phyloP scores from a whole-genome alignment of 2,113 vertebrate species.

The Notothenia coriiceps region DNA sequence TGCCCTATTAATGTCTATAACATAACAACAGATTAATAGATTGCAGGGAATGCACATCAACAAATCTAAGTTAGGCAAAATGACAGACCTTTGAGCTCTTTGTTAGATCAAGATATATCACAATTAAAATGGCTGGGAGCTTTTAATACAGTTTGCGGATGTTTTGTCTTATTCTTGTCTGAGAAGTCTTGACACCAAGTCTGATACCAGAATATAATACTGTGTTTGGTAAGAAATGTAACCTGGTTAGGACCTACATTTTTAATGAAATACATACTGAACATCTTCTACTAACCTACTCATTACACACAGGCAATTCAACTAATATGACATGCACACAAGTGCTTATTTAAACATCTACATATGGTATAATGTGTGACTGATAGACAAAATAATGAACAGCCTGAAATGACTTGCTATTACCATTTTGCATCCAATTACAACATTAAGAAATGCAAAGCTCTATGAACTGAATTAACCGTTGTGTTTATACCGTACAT shows the following conservation, averaged over 20 bases:
- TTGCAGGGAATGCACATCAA: too few relatives aligned
- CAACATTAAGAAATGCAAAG: background rate
- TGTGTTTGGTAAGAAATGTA: background rate
- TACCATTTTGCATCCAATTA: slow-evolving; percentile 28
- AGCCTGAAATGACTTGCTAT: slow-evolving; percentile 1
- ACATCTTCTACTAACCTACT: background rate
- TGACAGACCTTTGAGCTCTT: too few relatives aligned
- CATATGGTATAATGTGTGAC: background rate
- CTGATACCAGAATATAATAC: background rate
- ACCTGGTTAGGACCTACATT: slow-evolving; percentile 1
- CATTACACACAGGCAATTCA: slow-evolving; percentile 20
- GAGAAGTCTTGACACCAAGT: background rate
- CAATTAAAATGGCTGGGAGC: too few relatives aligned
- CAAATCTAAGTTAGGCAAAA: too few relatives aligned
- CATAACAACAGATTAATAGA: too few relatives aligned
- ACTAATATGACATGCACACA: slow-evolving; percentile 1
- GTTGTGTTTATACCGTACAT: background rate
- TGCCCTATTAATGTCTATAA: background rate
- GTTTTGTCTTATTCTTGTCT: too few relatives aligned
- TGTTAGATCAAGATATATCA: too few relatives aligned
- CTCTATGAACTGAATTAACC: slow-evolving; percentile 11
- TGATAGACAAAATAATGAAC: slow-evolving; percentile 9
- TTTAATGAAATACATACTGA: slow-evolving; percentile 9
- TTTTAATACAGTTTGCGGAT: too few relatives aligned
- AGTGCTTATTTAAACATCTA: slow-evolving; percentile 1